A percentile compares a stretch with the other conserved stretches of the same genome.
These are phyloP conservation scores for Aegithalos caudatus DNA, from an alignment of 2,113 vertebrate species.

Conservation along the genomic window DNA sequence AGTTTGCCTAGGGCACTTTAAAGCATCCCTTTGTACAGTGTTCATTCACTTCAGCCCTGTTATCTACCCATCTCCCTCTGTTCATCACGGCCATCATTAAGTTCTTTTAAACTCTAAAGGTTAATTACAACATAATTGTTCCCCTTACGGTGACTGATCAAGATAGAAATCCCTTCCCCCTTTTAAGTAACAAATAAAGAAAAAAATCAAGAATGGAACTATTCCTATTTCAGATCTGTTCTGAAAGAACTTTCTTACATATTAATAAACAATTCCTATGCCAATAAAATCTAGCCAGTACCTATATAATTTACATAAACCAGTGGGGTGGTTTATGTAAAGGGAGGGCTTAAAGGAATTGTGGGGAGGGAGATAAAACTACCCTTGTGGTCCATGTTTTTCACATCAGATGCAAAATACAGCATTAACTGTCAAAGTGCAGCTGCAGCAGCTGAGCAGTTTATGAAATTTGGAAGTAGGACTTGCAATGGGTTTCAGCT, in stretches of 20 bases:
- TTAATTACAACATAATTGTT: conserved; percentile 26
- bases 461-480: neutral
- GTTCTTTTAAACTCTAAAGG: neutral
- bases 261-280: neutral
- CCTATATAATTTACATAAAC: neutral
- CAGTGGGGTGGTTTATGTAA: neutral
- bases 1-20: neutral
- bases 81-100: neutral
- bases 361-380: neutral
- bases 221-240: neutral
- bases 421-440: neutral
- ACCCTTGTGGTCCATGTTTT: neutral
- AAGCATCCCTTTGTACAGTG: neutral
- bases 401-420: neutral
- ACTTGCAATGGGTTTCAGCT: neutral
- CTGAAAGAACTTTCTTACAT: neutral
- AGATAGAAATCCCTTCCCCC: no score
- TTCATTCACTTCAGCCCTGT: neutral
- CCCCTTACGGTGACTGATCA: neutral
- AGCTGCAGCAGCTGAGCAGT: neutral
- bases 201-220: neutral
- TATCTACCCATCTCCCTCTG: neutral
- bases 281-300: neutral
- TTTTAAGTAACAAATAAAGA: neutral
- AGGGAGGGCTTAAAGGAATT: neutral